Evolutionary conservation across 2,797 vertebrate species (phyloP).

Genomic region (Phataginus tetradactyla): DNA sequence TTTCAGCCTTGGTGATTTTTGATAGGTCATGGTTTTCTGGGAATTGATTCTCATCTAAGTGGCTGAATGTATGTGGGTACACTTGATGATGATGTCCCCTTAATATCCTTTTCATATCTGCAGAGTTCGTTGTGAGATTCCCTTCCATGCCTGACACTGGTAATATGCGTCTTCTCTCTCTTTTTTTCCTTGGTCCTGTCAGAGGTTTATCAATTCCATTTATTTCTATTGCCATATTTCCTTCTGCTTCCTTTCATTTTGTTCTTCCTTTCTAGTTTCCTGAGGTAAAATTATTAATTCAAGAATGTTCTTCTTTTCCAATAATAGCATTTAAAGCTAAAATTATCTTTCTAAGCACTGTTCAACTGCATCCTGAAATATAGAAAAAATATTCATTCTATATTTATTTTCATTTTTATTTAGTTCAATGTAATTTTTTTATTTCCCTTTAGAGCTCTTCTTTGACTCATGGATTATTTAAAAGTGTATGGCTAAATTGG

Average conservation of each 20-base stretch:
- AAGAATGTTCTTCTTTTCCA: neutral
- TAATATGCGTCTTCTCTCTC: neutral
- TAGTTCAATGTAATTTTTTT: neutral
- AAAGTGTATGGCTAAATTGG: neutral
- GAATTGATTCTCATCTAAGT: neutral
- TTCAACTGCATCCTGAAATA: neutral
- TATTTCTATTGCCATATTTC: neutral
- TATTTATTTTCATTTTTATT: neutral
- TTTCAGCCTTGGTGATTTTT: neutral
- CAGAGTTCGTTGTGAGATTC: neutral
- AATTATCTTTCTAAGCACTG: neutral
- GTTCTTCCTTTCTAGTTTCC: neutral
- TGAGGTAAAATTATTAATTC: neutral
- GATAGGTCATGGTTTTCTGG: neutral
- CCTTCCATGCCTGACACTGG: neutral
- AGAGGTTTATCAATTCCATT: neutral
- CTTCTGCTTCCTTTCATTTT: neutral
- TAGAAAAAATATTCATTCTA: neutral
- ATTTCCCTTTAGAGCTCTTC: neutral
- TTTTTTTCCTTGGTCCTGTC: neutral
- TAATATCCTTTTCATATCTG: neutral
- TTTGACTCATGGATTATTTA: neutral
- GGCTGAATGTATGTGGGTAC: neutral
- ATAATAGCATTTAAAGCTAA: neutral
- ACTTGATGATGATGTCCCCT: neutral